A percentile compares a stretch with the other conserved stretches of the same genome.
Conservation (phyloP, 2,888 invertebrate species). For the Drosophila emarginata region DNA sequence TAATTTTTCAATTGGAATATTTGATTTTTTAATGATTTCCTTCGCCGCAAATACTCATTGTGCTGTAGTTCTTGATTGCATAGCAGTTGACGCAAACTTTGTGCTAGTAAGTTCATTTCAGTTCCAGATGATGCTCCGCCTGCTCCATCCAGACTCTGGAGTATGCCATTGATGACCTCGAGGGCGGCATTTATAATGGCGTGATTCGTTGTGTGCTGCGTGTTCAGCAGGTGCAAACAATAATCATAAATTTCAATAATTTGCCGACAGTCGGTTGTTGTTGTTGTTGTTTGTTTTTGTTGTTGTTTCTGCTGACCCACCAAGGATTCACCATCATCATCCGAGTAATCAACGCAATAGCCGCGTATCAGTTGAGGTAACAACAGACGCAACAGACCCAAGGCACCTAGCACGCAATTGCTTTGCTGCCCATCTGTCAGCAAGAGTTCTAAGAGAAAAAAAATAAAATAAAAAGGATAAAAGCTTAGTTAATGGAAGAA, state of each 20-base stretch:
- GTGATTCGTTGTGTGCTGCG: constrained; percentile 89
- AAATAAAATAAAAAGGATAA: background rate
- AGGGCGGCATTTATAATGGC: constrained; percentile 94
- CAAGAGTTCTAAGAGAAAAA: constrained; percentile 68
- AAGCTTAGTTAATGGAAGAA: constrained; percentile 48
- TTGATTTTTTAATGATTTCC: constrained; percentile 83
- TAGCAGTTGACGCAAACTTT: constrained; percentile 77
- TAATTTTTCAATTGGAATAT: constrained; percentile 82
- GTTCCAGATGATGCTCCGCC: constrained; percentile 18
- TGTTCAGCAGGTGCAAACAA: constrained; percentile 87
- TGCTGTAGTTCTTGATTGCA: constrained; percentile 81
- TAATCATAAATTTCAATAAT: constrained; percentile 89
- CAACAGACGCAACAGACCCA: constrained; percentile 86
- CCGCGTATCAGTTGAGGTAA: constrained; percentile 84
- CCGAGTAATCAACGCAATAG: constrained; percentile 58
- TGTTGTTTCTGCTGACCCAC: constrained; percentile 29
- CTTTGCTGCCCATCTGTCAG: constrained; percentile 80
- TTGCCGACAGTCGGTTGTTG: constrained; percentile 76
- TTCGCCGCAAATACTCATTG: constrained; percentile 81
- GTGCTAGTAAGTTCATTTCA: constrained; percentile 49
- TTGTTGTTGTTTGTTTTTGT: constrained; percentile 43
- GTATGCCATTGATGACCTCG: constrained; percentile 85
- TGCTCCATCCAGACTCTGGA: constrained; percentile 74
- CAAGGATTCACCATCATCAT: constrained; percentile 68
- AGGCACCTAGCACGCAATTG: constrained; percentile 85